Conservation (phyloP, 2,888 invertebrate genomes). For the Melangyna quadrimaculata region DNA sequence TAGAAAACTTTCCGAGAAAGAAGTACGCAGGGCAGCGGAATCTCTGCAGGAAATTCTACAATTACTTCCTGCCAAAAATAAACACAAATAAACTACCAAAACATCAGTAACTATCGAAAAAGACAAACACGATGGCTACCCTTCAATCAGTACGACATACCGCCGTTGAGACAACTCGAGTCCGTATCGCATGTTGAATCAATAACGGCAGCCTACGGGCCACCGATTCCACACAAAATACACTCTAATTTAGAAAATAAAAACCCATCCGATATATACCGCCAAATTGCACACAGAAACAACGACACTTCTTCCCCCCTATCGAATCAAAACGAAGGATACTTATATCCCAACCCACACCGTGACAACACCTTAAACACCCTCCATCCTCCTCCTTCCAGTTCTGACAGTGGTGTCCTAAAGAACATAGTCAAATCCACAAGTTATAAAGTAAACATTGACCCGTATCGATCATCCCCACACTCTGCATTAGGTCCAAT, state of each 20-base stretch:
- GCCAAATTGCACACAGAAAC: slow-evolving; percentile 77
- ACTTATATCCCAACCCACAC: slow-evolving; percentile 77
- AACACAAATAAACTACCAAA: slow-evolving; percentile 73
- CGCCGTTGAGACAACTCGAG: slow-evolving; percentile 77
- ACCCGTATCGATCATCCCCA: slow-evolving; percentile 75
- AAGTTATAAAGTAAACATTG: slow-evolving; percentile 46
- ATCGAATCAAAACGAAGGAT: slow-evolving; percentile 74
- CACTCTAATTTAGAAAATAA: slow-evolving; percentile 17
- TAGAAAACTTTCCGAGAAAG: slow-evolving; percentile 77
- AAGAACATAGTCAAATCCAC: slow-evolving; percentile 60
- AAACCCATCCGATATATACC: slow-evolving; percentile 77
- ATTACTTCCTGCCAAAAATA: slow-evolving; percentile 74
- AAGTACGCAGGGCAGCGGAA: slow-evolving; percentile 77
- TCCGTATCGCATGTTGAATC: slow-evolving; percentile 79
- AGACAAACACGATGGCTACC: slow-evolving; percentile 47
- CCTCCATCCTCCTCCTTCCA: slow-evolving; percentile 71
- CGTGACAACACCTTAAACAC: slow-evolving; percentile 74
- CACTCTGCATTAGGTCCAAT: slow-evolving; percentile 70
- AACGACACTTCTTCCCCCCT: slow-evolving; percentile 66
- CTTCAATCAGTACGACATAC: slow-evolving; percentile 73
- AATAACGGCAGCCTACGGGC: slow-evolving; percentile 79
- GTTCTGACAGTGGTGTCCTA: slow-evolving; percentile 19
- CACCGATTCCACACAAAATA: slow-evolving; percentile 69
- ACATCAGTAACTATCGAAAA: slow-evolving; percentile 76
- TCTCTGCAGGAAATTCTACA: slow-evolving; percentile 79